Percentiles rank a stretch among this genome's conserved stretches.
phyloP scores from a whole-genome alignment of 2,888 invertebrate genomes.

The Cheilosia variabilis region DNA sequence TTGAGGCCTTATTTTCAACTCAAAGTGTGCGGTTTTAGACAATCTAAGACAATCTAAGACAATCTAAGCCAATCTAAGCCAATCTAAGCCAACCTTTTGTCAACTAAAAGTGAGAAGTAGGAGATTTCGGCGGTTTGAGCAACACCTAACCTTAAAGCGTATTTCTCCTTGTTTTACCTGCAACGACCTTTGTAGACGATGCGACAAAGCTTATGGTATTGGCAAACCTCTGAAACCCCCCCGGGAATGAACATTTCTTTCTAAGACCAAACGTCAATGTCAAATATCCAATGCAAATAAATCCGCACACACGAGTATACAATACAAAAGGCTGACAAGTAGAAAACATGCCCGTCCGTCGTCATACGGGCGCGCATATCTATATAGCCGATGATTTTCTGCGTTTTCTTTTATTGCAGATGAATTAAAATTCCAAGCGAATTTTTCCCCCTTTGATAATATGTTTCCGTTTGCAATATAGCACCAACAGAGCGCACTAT shows the following conservation, averaged over 20 bases:
- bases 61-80: no score
- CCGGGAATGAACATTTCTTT: conserved; percentile 11
- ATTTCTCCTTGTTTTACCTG: not conserved
- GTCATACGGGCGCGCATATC: not conserved
- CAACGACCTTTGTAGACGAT: not conserved
- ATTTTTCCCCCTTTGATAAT: conserved; percentile 38
- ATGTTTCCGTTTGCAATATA: conserved; percentile 53
- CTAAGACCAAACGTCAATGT: conserved; percentile 26
- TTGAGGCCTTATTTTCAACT: no score
- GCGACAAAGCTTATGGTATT: not conserved
- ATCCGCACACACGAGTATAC: conserved; percentile 8
- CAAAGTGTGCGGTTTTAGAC: no score
- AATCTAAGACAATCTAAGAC: no score
- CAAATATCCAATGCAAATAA: conserved; percentile 34
- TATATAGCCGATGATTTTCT: conserved; percentile 27
- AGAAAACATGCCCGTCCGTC: conserved; percentile 1
- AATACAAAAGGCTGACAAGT: conserved; percentile 19
- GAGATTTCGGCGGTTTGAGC: no score
- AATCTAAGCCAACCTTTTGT: no score
- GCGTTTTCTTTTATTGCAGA: conserved; percentile 54
- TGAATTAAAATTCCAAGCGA: conserved; percentile 56
- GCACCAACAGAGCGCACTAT: conserved; percentile 38
- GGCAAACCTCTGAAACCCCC: not conserved
- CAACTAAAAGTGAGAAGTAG: no score
- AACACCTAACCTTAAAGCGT: no score